Evolutionary conservation across 1,140 invertebrate species (phyloP).

Genomic region (Brachionus manjavacas): DNA sequence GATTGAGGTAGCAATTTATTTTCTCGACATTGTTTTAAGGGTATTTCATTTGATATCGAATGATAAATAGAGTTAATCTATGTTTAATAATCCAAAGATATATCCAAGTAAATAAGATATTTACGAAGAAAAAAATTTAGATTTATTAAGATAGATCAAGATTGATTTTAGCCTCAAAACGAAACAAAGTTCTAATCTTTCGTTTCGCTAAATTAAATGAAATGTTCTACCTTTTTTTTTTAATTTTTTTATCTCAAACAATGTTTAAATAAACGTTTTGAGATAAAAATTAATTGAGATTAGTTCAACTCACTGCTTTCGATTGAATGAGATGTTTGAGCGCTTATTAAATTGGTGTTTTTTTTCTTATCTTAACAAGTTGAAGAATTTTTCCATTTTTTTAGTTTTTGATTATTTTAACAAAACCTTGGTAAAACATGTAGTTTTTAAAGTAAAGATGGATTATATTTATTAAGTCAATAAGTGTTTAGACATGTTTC

Average conservation of each 20-base stretch:
- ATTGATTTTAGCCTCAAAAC: neutral
- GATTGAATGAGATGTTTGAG: neutral
- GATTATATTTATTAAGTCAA: neutral
- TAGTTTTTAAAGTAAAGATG: neutral
- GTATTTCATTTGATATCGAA: neutral
- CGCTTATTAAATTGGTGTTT: neutral
- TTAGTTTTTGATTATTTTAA: neutral
- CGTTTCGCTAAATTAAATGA: neutral
- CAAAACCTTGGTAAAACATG: neutral
- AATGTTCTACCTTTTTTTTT: neutral
- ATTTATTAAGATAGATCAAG: neutral
- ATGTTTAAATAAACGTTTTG: neutral
- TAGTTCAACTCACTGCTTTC: neutral
- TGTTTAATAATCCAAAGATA: neutral
- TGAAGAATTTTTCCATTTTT: neutral
- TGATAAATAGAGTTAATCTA: conserved; percentile 18
- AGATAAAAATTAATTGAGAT: neutral
- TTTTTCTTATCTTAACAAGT: neutral
- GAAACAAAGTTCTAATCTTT: neutral
- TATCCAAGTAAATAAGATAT: conserved; percentile 15
- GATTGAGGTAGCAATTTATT: neutral
- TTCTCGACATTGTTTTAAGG: neutral
- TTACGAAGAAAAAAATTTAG: neutral
- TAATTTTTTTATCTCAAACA: neutral
- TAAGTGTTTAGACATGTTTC: neutral